phyloP scores from a whole-genome alignment of 1,140 invertebrate genomes.

The Teleogryllus occipitalis region DNA sequence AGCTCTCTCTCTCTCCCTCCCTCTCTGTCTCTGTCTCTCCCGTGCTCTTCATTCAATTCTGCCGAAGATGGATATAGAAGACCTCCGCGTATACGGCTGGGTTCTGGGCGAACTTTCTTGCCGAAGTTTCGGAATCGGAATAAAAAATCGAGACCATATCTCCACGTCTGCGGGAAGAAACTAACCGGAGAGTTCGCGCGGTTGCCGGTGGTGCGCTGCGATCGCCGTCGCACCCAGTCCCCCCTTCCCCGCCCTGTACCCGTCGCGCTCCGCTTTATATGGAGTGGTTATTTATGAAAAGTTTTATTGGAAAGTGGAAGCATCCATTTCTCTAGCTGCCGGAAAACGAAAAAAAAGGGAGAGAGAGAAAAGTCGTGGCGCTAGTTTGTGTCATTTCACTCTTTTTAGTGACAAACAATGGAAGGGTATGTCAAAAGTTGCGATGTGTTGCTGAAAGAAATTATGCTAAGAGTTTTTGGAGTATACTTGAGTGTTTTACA shows the following conservation, averaged over 20 bases:
- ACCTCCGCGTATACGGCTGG: background rate
- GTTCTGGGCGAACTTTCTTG: background rate
- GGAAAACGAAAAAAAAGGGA: background rate
- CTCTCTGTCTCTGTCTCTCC: too few species aligned
- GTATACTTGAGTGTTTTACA: too few species aligned
- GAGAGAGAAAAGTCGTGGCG: background rate
- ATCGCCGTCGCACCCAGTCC: background rate
- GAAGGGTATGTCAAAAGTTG: background rate
- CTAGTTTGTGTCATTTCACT: background rate
- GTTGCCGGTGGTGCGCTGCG: background rate
- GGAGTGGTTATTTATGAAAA: background rate
- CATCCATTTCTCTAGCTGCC: background rate
- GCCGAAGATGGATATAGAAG: background rate
- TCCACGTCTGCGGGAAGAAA: background rate
- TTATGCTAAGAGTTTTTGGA: too few species aligned
- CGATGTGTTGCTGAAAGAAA: background rate
- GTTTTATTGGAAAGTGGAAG: background rate
- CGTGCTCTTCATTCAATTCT: background rate
- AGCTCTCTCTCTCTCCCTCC: too few species aligned
- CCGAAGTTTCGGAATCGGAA: background rate
- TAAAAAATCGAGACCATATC: background rate
- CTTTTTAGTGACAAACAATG: background rate
- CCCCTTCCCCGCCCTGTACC: background rate
- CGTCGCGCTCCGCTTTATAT: background rate
- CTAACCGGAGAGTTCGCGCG: background rate